A percentile compares a stretch with the other conserved stretches of the same genome.
phyloP scores from a whole-genome alignment of 2,113 vertebrate genomes.

The Bucco capensis region DNA sequence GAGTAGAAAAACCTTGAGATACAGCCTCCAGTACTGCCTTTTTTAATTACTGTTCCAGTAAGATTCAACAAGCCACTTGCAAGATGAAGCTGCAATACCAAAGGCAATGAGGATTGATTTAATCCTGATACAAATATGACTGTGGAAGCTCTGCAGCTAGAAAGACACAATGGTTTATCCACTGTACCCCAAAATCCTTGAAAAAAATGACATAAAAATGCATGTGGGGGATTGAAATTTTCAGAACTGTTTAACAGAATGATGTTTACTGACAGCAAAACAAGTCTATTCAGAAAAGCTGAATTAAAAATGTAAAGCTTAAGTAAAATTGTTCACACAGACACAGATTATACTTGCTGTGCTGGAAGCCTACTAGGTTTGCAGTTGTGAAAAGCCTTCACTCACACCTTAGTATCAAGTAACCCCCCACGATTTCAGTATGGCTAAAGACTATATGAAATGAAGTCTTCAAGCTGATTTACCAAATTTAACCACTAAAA shows the following conservation, averaged over 20 bases:
- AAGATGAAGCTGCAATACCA: accelerated
- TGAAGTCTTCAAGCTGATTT: not conserved
- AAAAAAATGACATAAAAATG: not conserved
- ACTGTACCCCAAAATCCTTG: not conserved
- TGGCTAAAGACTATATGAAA: not conserved
- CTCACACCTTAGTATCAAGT: not conserved
- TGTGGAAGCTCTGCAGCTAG: not conserved
- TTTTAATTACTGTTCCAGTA: not conserved
- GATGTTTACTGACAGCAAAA: not conserved
- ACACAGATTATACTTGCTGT: not conserved
- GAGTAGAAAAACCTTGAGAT: not conserved
- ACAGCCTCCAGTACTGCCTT: not conserved
- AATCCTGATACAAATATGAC: not conserved
- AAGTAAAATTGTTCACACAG: accelerated
- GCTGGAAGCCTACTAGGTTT: not conserved
- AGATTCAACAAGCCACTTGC: not conserved
- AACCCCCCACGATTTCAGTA: not conserved
- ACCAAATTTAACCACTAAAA: not conserved
- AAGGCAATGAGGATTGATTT: not conserved
- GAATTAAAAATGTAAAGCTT: not conserved
- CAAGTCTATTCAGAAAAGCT: not conserved
- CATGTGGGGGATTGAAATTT: not conserved
- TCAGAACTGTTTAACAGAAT: not conserved
- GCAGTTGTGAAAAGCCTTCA: not conserved
- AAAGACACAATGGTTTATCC: not conserved